Evolutionary conservation across 2,113 vertebrate species (phyloP), one percentile per base, ranked within the genome.

Genomic region (Struthio camelus): DNA sequence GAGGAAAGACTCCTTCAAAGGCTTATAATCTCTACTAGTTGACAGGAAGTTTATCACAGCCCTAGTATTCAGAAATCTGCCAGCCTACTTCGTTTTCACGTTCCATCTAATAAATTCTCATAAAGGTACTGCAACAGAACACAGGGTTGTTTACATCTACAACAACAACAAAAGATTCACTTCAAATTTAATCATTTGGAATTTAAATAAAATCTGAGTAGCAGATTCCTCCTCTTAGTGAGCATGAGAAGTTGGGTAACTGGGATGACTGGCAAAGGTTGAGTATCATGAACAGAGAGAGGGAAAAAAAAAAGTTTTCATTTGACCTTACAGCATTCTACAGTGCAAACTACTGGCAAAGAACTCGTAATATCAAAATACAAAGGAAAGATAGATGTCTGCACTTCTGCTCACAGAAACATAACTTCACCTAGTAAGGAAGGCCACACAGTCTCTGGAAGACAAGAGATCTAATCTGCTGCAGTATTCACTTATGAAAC

Each of bases 321-420:
- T 67, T 90, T 51, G 65, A 20, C 44, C 5, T 40, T 27, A 79
- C 30, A 83, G 48, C 1, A 5, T 40, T 65, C 40, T 22, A 40
- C 23, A 72, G 19, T 18, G 34, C 10, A 72, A 20, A 59, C 16
- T 23, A 61, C 28, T 11, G 27, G 59, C 50, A 78, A 84, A 65
- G 64, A 75, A 28, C 4, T 9, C 12, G 32, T 69, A 81, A 20
- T 11, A 70, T 20, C 24, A 87, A 80, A 78, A 75, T 5, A 40
- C 0, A 0, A 79, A 75, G 46, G 23, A 14, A 85, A 81, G 34
- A n/a, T 56, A 53, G 34, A 82, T 0, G 14, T 9, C n/a, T 72
- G 23, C 7, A 3, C 4, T 82, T 71, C 34, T 40, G 34, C 46
- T 87, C 50, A 67, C 71, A 13, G 18, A 67, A 85, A 75, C 25